Evolutionary conservation across 2,113 vertebrate genomes (phyloP).

Genomic region (Motacilla alba): DNA sequence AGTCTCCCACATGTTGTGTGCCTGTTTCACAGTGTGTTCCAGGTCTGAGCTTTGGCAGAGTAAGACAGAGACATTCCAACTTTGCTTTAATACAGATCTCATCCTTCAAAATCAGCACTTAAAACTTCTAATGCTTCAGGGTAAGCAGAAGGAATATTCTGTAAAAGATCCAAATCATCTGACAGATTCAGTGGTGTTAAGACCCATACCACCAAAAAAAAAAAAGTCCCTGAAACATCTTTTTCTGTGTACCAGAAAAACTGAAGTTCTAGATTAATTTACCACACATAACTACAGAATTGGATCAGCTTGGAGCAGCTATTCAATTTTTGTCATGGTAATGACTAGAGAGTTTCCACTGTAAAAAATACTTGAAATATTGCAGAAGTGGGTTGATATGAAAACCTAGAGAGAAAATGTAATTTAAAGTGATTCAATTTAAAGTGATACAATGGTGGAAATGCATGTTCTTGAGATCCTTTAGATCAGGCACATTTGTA

Average conservation of each 20-base stretch:
- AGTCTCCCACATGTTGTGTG: background rate
- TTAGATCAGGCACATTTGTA: background rate
- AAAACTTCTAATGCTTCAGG: background rate
- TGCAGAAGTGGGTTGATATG: background rate
- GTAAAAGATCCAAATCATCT: background rate
- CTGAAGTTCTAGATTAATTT: background rate
- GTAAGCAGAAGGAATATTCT: background rate
- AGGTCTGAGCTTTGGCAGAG: background rate
- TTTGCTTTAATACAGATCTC: background rate
- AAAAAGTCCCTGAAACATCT: background rate
- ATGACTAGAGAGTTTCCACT: background rate
- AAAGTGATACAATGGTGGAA: background rate
- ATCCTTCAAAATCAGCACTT: background rate
- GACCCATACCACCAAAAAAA: background rate
- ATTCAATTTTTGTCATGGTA: background rate
- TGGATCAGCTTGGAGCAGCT: background rate
- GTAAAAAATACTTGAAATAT: background rate
- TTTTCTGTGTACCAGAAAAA: background rate
- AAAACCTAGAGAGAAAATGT: background rate
- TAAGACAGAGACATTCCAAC: background rate
- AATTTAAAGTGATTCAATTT: background rate
- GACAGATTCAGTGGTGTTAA: background rate
- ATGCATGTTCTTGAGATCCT: background rate
- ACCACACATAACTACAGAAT: background rate
- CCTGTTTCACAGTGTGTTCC: background rate